Conservation (phyloP, 2,113 vertebrate species). For the Ptyas mucosa region DNA sequence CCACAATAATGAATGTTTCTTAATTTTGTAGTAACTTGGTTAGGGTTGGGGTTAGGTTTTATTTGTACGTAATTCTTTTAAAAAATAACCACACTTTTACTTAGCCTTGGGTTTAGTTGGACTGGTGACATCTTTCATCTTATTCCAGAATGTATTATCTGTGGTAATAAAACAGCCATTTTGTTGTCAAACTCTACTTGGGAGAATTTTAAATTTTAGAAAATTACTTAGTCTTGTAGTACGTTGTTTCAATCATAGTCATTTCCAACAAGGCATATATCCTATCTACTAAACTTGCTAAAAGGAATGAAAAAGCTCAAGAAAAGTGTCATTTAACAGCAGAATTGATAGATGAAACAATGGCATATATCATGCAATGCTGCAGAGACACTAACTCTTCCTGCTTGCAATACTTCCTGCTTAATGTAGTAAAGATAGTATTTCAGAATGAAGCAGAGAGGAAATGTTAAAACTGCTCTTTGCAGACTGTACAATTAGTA, state of each 20-base stretch:
- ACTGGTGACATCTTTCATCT: neutral
- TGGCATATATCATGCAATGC: neutral
- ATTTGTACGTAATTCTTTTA: neutral
- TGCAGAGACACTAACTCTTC: neutral
- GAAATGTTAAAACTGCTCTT: neutral
- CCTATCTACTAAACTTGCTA: neutral
- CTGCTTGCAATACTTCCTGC: neutral
- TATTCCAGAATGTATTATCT: neutral
- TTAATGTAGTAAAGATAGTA: neutral
- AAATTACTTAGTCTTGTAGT: neutral
- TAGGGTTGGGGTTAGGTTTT: neutral
- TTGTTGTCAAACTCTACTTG: neutral
- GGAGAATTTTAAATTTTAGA: neutral
- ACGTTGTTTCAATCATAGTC: neutral
- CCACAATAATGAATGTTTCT: neutral
- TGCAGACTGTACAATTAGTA: neutral
- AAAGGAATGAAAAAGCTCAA: neutral
- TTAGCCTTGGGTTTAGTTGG: neutral
- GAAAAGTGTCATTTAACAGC: neutral
- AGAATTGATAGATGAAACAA: neutral
- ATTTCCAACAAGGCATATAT: neutral
- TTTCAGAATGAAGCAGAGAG: neutral
- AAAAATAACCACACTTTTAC: neutral
- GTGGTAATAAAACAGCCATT: neutral
- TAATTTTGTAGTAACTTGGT: neutral